These are phyloP conservation scores for Cephus cinctus DNA, from an alignment of 1,140 invertebrate genomes.

Conservation along the genomic window DNA sequence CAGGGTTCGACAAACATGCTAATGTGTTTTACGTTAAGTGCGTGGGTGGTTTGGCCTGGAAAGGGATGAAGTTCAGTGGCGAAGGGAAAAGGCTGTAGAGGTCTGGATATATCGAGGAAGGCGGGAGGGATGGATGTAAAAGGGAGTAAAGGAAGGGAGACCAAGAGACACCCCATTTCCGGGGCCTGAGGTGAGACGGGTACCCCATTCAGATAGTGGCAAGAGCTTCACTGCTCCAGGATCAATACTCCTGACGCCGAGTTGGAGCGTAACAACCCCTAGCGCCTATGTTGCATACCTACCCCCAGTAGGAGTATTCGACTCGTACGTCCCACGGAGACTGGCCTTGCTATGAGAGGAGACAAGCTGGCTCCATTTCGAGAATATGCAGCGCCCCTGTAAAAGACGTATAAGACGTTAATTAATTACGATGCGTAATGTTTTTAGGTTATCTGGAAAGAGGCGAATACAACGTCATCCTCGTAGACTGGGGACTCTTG, in stretches of 20 bases:
- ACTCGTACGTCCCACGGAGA: too few relatives aligned
- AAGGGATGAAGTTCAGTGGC: slow-evolving; percentile 9
- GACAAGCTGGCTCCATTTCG: too few relatives aligned
- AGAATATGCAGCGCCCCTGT: too few relatives aligned
- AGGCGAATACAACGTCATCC: slow-evolving; percentile 16
- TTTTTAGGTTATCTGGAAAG: slow-evolving; percentile 13
- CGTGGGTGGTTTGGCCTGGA: too few relatives aligned
- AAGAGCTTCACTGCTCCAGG: slow-evolving; percentile 19
- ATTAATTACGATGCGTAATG: too few relatives aligned
- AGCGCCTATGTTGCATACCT: not conserved
- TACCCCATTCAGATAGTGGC: slow-evolving; percentile 35
- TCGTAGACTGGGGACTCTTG: slow-evolving; percentile 16
- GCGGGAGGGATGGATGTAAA: slow-evolving; percentile 6
- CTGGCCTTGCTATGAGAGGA: too few relatives aligned
- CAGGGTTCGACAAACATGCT: slow-evolving; percentile 21
- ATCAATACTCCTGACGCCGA: slow-evolving; percentile 45
- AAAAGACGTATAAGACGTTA: too few relatives aligned
- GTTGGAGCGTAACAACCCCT: slow-evolving; percentile 29
- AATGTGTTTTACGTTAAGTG: slow-evolving; percentile 21
- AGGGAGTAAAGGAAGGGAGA: slow-evolving; percentile 11
- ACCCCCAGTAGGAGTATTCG: not conserved
- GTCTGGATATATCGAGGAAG: too few relatives aligned
- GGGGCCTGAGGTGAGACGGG: slow-evolving; percentile 16
- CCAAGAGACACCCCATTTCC: not conserved
- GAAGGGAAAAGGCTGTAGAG: slow-evolving; percentile 7